Percentiles rank a stretch among this genome's conserved stretches.
These are phyloP conservation scores for Laticauda colubrina DNA, from an alignment of 2,113 vertebrate genomes.

Conservation along the genomic window DNA sequence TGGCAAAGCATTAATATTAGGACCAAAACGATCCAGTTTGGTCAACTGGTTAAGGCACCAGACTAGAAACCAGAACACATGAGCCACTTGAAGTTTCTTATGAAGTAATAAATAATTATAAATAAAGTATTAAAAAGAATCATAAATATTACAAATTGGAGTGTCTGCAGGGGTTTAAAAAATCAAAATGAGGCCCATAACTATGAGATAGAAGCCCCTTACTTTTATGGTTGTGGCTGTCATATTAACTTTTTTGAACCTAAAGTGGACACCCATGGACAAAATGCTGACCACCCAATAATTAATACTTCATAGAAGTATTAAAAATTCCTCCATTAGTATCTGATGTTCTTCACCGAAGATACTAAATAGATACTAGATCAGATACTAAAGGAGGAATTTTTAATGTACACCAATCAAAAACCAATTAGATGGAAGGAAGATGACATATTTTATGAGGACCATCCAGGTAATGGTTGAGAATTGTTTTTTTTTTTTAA, in stretches of 20 bases:
- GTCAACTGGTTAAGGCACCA: neutral
- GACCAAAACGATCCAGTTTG: neutral
- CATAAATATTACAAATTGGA: neutral
- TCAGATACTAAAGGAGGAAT: neutral
- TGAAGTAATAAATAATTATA: neutral
- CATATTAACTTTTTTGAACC: neutral
- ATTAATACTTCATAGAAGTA: neutral
- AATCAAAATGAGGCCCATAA: neutral
- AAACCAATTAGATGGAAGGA: neutral
- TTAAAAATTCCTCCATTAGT: too few relatives aligned
- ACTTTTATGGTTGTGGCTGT: neutral
- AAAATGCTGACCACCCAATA: neutral
- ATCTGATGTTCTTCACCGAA: too few relatives aligned
- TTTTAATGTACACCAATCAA: neutral
- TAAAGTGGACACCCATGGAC: neutral
- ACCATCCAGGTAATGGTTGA: neutral
- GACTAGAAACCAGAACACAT: neutral
- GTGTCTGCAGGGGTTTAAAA: neutral
- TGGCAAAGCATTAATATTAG: neutral
- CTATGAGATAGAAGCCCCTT: neutral
- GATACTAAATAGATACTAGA: neutral
- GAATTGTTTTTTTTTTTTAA: too few relatives aligned
- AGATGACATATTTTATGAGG: neutral
- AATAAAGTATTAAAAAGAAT: neutral
- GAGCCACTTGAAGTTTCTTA: neutral